Conservation (phyloP, 2,113 vertebrate species). For the Buteo buteo region DNA sequence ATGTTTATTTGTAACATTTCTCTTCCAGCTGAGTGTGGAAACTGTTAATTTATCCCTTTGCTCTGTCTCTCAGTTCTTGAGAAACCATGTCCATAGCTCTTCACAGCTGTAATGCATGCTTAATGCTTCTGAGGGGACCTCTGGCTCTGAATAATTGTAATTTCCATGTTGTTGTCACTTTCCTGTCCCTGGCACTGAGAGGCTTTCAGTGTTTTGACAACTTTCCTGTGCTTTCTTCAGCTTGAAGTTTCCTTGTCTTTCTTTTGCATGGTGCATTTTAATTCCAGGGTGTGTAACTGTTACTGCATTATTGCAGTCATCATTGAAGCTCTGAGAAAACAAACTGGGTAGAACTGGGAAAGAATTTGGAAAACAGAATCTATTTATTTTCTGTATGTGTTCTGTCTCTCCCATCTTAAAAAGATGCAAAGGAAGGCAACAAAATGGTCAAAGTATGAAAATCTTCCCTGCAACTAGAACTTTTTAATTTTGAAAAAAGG, state of each 20-base stretch:
- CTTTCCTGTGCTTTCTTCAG: neutral
- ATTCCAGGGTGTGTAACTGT: neutral
- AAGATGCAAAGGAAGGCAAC: neutral
- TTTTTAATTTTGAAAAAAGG: neutral
- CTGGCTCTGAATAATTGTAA: conserved; percentile 5
- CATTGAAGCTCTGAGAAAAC: neutral
- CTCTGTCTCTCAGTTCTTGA: neutral
- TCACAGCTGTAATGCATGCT: neutral
- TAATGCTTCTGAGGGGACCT: neutral
- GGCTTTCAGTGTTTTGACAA: neutral
- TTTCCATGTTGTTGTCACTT: conserved; percentile 8
- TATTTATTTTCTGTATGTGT: neutral
- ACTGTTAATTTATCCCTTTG: neutral
- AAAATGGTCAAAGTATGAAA: neutral
- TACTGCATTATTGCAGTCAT: neutral
- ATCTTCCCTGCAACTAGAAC: neutral
- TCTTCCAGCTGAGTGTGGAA: neutral
- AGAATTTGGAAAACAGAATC: neutral
- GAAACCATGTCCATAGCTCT: neutral
- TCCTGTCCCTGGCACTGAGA: neutral
- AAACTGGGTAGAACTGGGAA: neutral
- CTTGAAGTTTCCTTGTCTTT: neutral
- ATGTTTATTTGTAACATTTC: neutral
- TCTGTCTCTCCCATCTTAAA: neutral
- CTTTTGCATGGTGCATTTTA: neutral